These are phyloP conservation scores for Trachelipus rathkii DNA, from an alignment of 1,140 invertebrate genomes.

Conservation along the genomic window DNA sequence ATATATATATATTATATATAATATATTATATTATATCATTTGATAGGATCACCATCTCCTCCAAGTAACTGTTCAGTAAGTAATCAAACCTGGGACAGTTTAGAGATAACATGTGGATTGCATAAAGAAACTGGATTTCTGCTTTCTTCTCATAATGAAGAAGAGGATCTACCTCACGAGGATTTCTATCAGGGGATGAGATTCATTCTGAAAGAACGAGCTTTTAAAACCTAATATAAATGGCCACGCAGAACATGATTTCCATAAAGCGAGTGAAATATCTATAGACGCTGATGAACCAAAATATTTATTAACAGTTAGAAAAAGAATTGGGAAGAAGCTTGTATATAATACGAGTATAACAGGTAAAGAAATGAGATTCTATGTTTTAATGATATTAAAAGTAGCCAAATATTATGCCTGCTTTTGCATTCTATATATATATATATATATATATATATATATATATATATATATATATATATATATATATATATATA, in stretches of 20 bases:
- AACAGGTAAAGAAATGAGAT: constrained; percentile 1
- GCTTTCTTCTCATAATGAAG: neutral
- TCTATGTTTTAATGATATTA: too few relatives aligned
- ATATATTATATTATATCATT: constrained; percentile 7
- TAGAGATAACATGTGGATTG: neutral
- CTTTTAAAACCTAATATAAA: too few relatives aligned
- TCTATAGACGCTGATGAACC: neutral
- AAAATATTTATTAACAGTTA: neutral
- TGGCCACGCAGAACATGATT: neutral
- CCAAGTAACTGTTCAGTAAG: neutral
- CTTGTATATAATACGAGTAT: neutral
- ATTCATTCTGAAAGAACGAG: neutral
- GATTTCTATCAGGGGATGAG: neutral
- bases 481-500: neutral
- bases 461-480: constrained; percentile 13
- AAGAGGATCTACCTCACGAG: neutral
- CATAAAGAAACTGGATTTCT: neutral
- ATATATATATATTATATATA: neutral
- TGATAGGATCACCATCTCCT: neutral
- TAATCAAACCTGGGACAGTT: neutral
- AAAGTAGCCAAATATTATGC: too few relatives aligned
- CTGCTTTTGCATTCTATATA: too few relatives aligned
- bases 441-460: constrained; percentile 11
- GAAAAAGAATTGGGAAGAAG: neutral
- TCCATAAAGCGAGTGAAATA: neutral